Base-by-base conservation (phyloP, 2,888 invertebrate species). In the Trissoscelio sp. region DNA sequence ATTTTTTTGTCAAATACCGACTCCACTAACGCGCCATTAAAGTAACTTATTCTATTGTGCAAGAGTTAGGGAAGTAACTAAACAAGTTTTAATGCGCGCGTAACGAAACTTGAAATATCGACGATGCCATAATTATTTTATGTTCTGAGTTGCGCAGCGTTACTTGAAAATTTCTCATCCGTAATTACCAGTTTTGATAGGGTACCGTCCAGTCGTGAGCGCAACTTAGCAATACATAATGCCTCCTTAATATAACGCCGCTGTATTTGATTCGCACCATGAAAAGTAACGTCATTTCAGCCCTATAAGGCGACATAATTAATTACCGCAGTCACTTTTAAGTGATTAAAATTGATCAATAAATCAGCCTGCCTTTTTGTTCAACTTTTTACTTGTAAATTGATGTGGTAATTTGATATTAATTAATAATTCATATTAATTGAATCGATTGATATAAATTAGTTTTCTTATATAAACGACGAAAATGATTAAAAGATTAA, bases 271-370 rank as follows among this genome's bases (percentile, higher is more conserved):
- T 95, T 93, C 0, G 96, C 95, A 0, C 98, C 97, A 87, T 97
- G 97, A 88, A 96, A 97, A 70, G 97, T 95, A 0, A 97, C 95
- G 90, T 98, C 98, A 88, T 97, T 96, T 95, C 96, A 97, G 3
- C 98, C 98, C 97, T 91, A 20, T 24, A 20, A 12, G 12, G 22
- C 12, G n/a, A 24, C n/a, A 12, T 24, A 9, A 24, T 51, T 24
- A 51, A 51, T 51, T 7, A 51, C 22, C 14, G 5, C 6, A 3
- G n/a, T 31, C 6, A 11, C 11, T 37, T 37, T 12, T 3, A n/a
- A 1, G n/a, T 7, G n/a, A 37, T 37, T n/a, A 37, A 37, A 37
- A 11, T 37, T 11, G 9, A 37, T 12, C n/a, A n/a, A 37, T n/a
- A 37, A 28, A 28, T 28, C n/a, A n/a, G n/a, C n/a, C n/a, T n/a